phyloP scores from a whole-genome alignment of 2,888 invertebrate species.

The Sicus ferrugineus region DNA sequence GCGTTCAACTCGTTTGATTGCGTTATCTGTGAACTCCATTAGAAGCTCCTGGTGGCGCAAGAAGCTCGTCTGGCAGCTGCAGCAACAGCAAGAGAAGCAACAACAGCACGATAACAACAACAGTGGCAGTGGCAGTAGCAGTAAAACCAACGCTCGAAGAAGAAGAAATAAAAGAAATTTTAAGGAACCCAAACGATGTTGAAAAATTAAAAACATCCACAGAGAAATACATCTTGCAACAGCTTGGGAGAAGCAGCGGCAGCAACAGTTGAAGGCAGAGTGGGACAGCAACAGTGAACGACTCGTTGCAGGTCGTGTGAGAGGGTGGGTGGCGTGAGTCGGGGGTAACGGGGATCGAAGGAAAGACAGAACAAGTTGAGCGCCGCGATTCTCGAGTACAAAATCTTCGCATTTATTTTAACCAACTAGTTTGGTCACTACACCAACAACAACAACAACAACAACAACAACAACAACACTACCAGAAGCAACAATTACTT shows the following conservation, averaged over 20 bases:
- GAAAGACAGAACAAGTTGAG: background rate
- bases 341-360: background rate
- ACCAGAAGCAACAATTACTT: background rate
- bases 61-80: slow-evolving; percentile 47
- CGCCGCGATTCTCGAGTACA: background rate
- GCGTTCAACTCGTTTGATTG: background rate
- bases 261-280: slow-evolving; percentile 32
- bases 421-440: slow-evolving; percentile 61
- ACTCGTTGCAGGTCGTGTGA: slow-evolving; percentile 28
- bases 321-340: background rate
- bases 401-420: slow-evolving; percentile 58
- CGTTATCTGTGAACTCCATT: slow-evolving; percentile 20
- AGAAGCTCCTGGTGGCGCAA: slow-evolving; percentile 40
- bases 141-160: slow-evolving; percentile 5
- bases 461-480: background rate
- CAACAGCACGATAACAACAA: slow-evolving; percentile 31
- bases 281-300: background rate
- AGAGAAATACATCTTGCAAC: slow-evolving; percentile 57
- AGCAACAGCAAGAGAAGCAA: slow-evolving; percentile 40
- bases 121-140: slow-evolving; percentile 3
- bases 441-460: slow-evolving; percentile 47
- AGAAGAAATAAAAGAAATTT: slow-evolving; percentile 47
- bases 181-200: slow-evolving; percentile 52
- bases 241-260: background rate
- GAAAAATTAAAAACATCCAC: slow-evolving; percentile 51